A percentile compares a stretch with the other conserved stretches of the same genome.
These are phyloP conservation scores for Scartelaos histophorus DNA, from an alignment of 2,113 vertebrate species.

Conservation along the genomic window DNA sequence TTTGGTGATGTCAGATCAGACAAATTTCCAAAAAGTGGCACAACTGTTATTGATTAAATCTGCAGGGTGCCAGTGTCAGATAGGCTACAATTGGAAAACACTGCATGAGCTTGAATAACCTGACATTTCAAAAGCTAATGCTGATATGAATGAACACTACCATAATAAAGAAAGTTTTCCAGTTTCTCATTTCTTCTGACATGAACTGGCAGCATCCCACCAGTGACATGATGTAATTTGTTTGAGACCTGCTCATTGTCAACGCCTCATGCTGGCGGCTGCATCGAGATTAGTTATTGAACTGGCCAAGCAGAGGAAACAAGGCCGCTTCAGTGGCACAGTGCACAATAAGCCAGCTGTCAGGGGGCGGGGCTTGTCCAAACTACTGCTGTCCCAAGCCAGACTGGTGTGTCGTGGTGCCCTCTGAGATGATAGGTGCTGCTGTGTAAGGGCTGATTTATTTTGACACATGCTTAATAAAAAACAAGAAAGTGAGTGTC, in stretches of 20 bases:
- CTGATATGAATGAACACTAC: neutral
- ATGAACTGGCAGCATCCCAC: conserved; percentile 35
- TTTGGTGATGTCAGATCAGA: conserved; percentile 20
- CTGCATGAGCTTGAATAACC: neutral
- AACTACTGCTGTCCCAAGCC: conserved; percentile 58
- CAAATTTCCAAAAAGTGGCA: conserved; percentile 7
- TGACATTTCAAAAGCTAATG: neutral
- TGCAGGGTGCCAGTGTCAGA: neutral
- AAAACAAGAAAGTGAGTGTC: conserved; percentile 19
- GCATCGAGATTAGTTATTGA: conserved; percentile 77
- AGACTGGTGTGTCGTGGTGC: conserved; percentile 53
- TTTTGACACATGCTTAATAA: conserved; percentile 54
- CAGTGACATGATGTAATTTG: conserved; percentile 52
- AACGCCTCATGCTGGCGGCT: conserved; percentile 60
- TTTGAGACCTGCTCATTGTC: conserved; percentile 53
- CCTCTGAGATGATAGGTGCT: conserved; percentile 46
- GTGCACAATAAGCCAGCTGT: conserved; percentile 75
- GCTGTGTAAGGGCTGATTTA: conserved; percentile 38
- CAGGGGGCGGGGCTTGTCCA: conserved; percentile 63
- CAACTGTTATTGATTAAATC: conserved; percentile 5
- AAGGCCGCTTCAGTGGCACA: conserved; percentile 64
- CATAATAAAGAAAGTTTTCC: neutral
- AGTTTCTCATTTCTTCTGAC: conserved; percentile 18
- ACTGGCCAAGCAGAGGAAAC: conserved; percentile 68
- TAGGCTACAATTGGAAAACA: neutral